Evolutionary conservation across 2,888 invertebrate genomes (phyloP), one percentile per base, ranked within the genome.

Genomic region (Cancer borealis): DNA sequence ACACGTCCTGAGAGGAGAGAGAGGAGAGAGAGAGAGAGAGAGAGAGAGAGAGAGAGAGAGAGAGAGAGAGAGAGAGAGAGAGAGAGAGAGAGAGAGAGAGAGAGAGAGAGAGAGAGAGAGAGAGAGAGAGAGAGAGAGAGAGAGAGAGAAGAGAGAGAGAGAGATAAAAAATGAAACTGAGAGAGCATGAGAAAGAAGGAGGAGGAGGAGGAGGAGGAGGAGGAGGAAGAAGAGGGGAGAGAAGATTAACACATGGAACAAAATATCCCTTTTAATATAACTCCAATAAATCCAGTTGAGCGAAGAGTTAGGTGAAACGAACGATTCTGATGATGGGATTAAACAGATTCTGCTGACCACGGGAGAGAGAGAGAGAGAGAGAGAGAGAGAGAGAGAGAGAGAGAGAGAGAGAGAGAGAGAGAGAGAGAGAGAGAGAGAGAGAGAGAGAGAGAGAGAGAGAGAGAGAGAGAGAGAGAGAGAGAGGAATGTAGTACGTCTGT

Each of bases 371-470:
- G 39, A 1, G 39, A 39, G 39, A 39, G 39, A 2, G 39, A 2
- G 39, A 39, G 39, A 39, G 39, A 39, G 39, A 39, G 39, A 39
- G 39, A 39, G 39, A 39, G 66, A 66, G 66, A 66, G 66, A 66
- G 66, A 66, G 66, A 66, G 66, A 66, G 66, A 66, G 66, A 66
- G 66, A 66, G 66, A 66, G 66, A 66, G 66, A 66, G 88, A 88
- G 88, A 88, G 88, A 87, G 87, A 87, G 87, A 87, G 87, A 39
- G 45, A 39, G 39, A 39, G 87, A 39, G 87, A 39, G 87, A 87
- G 87, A 87, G 87, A 87, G 87, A 87, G 87, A 87, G 87, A 87
- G 87, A 87, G 87, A 87, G 87, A 87, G 87, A 87, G 87, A 87
- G 87, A 87, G 87, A 87, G 87, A 87, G 87, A 87, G 87, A 87